Evolutionary conservation across 2,797 vertebrate genomes (phyloP).

Genomic region (Cebuella pygmaea): DNA sequence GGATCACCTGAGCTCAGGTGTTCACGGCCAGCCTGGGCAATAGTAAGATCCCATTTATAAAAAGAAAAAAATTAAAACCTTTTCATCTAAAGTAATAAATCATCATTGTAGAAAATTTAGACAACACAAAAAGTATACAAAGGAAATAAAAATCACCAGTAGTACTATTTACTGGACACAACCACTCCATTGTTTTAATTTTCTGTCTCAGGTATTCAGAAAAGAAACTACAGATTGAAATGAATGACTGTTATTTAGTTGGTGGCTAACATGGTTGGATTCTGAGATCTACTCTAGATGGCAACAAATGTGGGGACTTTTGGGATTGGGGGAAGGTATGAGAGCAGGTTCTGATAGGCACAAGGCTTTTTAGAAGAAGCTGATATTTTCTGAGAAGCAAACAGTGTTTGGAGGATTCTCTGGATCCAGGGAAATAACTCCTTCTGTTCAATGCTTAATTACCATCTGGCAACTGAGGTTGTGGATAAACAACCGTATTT

Average conservation of each 20-base stretch:
- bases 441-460: conserved; percentile 70
- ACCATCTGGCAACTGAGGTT: conserved; percentile 67
- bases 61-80: neutral
- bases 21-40: neutral
- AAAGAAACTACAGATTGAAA: neutral
- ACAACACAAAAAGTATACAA: conserved; percentile 22
- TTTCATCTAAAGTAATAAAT: neutral
- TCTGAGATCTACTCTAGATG: neutral
- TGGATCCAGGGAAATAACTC: conserved; percentile 61
- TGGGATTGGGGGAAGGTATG: neutral
- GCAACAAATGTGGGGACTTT: neutral
- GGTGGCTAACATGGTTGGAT: neutral
- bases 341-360: neutral
- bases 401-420: conserved; percentile 35
- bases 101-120: conserved; percentile 23
- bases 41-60: neutral
- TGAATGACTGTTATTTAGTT: neutral
- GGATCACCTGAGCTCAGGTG: neutral
- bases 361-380: conserved; percentile 17
- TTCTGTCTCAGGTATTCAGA: conserved; percentile 16
- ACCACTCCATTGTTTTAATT: neutral
- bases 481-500: conserved; percentile 66
- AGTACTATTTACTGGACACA: neutral
- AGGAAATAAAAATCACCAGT: conserved; percentile 20
- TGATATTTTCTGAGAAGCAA: conserved; percentile 62